phyloP scores from a whole-genome alignment of 2,888 invertebrate species.

The Danaus chrysippus region DNA sequence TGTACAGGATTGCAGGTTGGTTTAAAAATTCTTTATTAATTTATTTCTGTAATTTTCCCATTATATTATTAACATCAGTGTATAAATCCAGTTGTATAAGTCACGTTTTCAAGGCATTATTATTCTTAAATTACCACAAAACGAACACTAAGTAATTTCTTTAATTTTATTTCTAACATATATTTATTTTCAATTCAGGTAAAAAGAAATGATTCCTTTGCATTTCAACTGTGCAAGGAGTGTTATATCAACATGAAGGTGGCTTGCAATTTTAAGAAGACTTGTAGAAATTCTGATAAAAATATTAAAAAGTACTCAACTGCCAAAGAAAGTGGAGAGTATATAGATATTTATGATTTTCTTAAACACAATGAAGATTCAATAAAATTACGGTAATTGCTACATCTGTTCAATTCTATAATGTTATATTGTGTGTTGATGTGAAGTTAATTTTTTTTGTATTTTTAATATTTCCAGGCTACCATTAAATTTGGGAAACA shows the following conservation, averaged over 20 bases:
- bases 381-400: constrained; percentile 48
- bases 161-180: neutral
- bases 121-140: too few relatives aligned
- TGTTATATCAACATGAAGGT: constrained; percentile 62
- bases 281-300: constrained; percentile 64
- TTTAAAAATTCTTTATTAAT: neutral
- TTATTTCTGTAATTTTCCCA: constrained; percentile 5
- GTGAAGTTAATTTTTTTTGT: neutral
- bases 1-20: constrained; percentile 67
- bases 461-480: constrained; percentile 45
- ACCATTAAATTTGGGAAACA: constrained; percentile 48
- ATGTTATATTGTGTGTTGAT: constrained; percentile 1
- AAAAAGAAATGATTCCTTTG: constrained; percentile 59
- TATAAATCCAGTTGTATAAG: too few relatives aligned
- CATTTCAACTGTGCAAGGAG: constrained; percentile 68
- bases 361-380: constrained; percentile 56
- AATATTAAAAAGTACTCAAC: constrained; percentile 54
- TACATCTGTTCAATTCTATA: neutral
- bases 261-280: constrained; percentile 69
- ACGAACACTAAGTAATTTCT: too few relatives aligned
- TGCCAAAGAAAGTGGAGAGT: constrained; percentile 50
- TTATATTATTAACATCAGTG: neutral
- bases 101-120: too few relatives aligned
- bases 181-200: constrained; percentile 45
- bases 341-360: constrained; percentile 52